Percentiles rank a stretch among this genome's conserved stretches.
phyloP scores from a whole-genome alignment of 1,140 invertebrate genomes.

The Saxidomus purpurata region DNA sequence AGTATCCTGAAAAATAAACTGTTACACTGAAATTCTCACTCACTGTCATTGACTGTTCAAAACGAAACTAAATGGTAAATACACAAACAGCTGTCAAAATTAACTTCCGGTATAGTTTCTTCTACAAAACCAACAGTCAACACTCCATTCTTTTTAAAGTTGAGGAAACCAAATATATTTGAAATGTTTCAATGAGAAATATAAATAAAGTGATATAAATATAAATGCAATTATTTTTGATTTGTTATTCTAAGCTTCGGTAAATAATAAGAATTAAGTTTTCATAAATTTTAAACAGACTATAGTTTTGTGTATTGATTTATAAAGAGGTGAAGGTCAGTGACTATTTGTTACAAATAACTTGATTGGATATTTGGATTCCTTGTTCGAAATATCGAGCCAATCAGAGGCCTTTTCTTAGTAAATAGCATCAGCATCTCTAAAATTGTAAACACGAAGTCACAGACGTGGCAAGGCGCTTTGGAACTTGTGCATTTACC shows the following conservation, averaged over 20 bases:
- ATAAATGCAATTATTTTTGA: too few species aligned
- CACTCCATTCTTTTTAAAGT: too few species aligned
- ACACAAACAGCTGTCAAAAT: slow-evolving; percentile 18
- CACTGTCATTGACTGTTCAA: slow-evolving; percentile 6
- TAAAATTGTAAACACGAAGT: slow-evolving; percentile 39
- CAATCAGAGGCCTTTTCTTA: background rate
- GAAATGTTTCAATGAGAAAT: too few species aligned
- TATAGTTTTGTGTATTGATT: slow-evolving; percentile 24
- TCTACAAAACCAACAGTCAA: background rate
- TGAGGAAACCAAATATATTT: too few species aligned
- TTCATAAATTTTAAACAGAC: slow-evolving; percentile 6
- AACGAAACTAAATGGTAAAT: slow-evolving; percentile 17
- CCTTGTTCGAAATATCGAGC: background rate
- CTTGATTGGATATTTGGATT: background rate
- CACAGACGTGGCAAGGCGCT: slow-evolving; percentile 10
- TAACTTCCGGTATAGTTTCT: slow-evolving; percentile 15
- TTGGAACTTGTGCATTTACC: too few species aligned
- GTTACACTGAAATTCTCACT: background rate
- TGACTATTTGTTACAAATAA: background rate
- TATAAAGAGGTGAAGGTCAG: background rate
- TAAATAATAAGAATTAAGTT: too few species aligned
- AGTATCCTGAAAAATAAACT: background rate
- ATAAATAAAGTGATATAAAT: too few species aligned
- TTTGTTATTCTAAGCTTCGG: too few species aligned
- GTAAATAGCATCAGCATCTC: background rate